Evolutionary conservation across 1,140 invertebrate genomes (phyloP).

Genomic region (Cyclina sinensis): DNA sequence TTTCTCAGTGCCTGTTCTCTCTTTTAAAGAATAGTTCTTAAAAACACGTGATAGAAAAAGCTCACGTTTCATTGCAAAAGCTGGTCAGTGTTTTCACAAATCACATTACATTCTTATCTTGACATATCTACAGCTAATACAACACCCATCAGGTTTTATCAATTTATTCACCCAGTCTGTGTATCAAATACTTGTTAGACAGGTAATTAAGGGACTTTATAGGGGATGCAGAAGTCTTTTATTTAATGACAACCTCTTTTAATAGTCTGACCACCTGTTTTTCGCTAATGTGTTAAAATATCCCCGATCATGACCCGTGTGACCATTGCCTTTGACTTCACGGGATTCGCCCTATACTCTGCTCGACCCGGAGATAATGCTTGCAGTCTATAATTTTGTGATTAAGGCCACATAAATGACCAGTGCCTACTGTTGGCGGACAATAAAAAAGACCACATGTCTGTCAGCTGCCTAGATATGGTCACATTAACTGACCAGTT

Average conservation of each 20-base stretch:
- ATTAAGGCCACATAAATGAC: constrained; percentile 47
- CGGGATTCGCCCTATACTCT: background rate
- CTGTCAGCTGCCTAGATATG: constrained; percentile 13
- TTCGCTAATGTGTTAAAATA: constrained; percentile 50
- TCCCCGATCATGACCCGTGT: constrained; percentile 21
- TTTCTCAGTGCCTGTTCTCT: too few species aligned
- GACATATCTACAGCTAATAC: constrained; percentile 4
- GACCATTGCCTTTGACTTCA: constrained; percentile 34
- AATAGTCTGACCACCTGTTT: constrained; percentile 53
- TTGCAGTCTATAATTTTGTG: constrained; percentile 58
- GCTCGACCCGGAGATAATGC: background rate
- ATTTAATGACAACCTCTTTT: background rate
- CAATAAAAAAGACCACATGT: constrained; percentile 40
- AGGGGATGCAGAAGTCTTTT: background rate
- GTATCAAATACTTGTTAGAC: constrained; percentile 14
- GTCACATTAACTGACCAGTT: constrained; percentile 15
- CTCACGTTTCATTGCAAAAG: background rate
- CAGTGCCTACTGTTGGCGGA: constrained; percentile 19
- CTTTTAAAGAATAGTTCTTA: too few species aligned
- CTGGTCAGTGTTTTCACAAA: background rate
- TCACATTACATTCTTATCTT: constrained; percentile 2
- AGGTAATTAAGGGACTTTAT: background rate
- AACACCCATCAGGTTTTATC: constrained; percentile 28
- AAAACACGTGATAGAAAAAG: too few species aligned
- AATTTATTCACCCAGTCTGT: background rate